Percentiles rank a stretch among this genome's conserved stretches.
Evolutionary conservation across 2,888 invertebrate genomes (phyloP).

Genomic region (Physocephala rufipes): DNA sequence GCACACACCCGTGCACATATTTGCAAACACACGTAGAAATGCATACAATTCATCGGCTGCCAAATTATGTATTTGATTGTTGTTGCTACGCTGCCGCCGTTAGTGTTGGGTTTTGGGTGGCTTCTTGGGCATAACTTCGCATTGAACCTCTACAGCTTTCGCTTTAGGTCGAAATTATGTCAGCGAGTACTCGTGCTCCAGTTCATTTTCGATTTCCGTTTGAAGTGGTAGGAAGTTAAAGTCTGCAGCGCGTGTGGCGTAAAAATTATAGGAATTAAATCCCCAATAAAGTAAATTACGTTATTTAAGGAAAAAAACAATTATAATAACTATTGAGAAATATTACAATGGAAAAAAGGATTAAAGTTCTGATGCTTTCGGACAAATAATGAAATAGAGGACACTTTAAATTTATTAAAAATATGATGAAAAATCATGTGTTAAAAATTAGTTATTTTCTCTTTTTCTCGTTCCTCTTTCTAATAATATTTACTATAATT

Average conservation of each 20-base stretch:
- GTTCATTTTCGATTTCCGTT: slow-evolving; percentile 60
- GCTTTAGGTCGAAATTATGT: slow-evolving; percentile 11
- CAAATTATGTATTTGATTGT: neutral
- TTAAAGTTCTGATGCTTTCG: too few relatives aligned
- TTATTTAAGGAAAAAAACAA: neutral
- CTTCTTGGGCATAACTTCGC: neutral
- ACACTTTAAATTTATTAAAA: too few relatives aligned
- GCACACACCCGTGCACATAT: too few relatives aligned
- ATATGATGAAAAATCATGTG: slow-evolving; percentile 18
- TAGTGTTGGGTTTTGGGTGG: neutral
- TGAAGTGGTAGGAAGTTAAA: slow-evolving; percentile 52
- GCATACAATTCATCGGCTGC: neutral
- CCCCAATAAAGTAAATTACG: neutral
- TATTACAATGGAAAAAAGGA: slow-evolving; percentile 7
- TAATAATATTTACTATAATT: too few relatives aligned
- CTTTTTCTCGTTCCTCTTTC: too few relatives aligned
- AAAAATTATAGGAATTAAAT: neutral
- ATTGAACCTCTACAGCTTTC: slow-evolving; percentile 14
- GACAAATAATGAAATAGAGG: too few relatives aligned
- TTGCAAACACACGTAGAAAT: too few relatives aligned
- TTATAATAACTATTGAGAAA: neutral
- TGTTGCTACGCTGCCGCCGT: too few relatives aligned
- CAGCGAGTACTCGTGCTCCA: slow-evolving; percentile 36
- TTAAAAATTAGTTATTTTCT: too few relatives aligned
- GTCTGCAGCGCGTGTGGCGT: slow-evolving; percentile 30